Evolutionary conservation across 2,797 vertebrate species (phyloP).

Genomic region (Lophotriccus pileatus): DNA sequence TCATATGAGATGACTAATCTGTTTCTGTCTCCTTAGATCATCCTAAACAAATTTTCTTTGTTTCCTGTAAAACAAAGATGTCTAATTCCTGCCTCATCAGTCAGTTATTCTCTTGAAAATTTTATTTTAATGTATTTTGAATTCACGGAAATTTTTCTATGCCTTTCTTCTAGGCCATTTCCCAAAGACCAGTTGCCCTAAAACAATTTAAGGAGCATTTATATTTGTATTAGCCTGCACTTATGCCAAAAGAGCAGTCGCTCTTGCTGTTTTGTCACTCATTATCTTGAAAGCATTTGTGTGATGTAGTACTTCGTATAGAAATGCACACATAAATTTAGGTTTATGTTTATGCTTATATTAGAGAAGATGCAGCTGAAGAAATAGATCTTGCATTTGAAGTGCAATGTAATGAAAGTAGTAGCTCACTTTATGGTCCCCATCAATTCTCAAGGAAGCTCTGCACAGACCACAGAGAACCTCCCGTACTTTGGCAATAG

Average conservation of each 20-base stretch:
- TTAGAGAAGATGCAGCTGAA: background rate
- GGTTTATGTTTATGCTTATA: background rate
- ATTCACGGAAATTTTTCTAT: background rate
- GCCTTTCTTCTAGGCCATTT: background rate
- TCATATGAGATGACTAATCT: background rate
- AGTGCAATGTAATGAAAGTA: background rate
- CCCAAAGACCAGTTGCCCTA: background rate
- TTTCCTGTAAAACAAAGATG: background rate
- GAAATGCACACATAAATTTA: background rate
- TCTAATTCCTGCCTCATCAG: background rate
- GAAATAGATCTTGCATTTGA: conserved; percentile 17
- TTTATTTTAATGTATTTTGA: background rate
- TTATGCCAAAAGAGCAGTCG: background rate
- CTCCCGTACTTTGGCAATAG: background rate
- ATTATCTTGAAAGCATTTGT: background rate
- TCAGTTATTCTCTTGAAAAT: background rate
- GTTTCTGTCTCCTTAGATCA: background rate
- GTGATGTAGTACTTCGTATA: background rate
- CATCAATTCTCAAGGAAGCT: conserved; percentile 24
- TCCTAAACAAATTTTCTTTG: background rate
- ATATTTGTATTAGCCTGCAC: background rate
- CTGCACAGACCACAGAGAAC: background rate
- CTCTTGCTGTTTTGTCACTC: background rate
- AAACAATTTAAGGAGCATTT: background rate
- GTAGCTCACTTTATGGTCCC: background rate